Evolutionary conservation across 2,113 vertebrate genomes (phyloP).

Genomic region (Hucho hucho): DNA sequence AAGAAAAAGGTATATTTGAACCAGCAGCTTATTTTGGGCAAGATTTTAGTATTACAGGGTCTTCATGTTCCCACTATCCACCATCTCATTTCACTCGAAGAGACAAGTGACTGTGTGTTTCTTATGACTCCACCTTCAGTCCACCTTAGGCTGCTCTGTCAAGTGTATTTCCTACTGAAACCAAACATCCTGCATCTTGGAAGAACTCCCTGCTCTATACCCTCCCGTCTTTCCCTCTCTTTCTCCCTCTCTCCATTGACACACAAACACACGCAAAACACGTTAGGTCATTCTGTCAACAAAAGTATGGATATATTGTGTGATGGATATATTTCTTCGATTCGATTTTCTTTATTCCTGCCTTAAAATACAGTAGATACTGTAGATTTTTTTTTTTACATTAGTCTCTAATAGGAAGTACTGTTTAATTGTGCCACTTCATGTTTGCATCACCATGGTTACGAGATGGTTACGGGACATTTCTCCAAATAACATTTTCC

Average conservation of each 20-base stretch:
- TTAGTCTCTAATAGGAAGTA: not conserved
- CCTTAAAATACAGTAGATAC: no score
- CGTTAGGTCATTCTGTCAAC: no score
- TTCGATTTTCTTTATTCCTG: no score
- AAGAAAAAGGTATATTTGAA: not conserved
- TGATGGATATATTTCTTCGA: no score
- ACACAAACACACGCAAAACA: no score
- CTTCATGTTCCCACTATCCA: not conserved
- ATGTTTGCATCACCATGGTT: slow-evolving; percentile 3
- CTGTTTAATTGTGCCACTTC: not conserved
- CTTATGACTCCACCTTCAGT: not conserved
- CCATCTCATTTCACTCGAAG: not conserved
- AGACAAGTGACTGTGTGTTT: not conserved
- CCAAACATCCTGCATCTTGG: not conserved
- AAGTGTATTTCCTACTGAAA: not conserved
- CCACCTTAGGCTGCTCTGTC: not conserved
- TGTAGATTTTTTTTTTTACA: not conserved
- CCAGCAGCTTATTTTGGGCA: not conserved
- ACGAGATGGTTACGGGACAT: slow-evolving; percentile 22
- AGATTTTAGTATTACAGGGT: not conserved
- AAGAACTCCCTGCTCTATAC: not conserved
- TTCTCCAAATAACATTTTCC: slow-evolving; percentile 38
- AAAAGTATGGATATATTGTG: no score
- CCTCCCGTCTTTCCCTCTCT: no score
- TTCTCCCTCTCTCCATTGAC: no score